phyloP scores from a whole-genome alignment of 2,113 vertebrate genomes.

The Mugil cephalus region DNA sequence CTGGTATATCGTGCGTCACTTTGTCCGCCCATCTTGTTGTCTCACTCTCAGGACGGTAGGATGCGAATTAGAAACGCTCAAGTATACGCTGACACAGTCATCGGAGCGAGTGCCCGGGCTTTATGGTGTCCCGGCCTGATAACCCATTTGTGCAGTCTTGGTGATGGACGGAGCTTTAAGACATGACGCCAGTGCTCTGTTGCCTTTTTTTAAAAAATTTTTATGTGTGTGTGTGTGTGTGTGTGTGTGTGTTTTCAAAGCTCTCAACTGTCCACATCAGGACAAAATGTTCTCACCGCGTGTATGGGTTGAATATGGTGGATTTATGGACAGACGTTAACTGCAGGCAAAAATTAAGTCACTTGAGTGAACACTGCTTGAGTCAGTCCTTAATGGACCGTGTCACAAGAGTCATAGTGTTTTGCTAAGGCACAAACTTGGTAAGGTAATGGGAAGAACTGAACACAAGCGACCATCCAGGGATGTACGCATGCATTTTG shows the following conservation, averaged over 20 bases:
- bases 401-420: slow-evolving; percentile 41
- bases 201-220: slow-evolving; percentile 6
- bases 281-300: slow-evolving; percentile 22
- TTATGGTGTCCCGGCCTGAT: slow-evolving; percentile 34
- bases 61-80: not conserved
- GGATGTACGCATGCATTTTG: slow-evolving; percentile 1
- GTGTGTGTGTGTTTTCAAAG: too few relatives aligned
- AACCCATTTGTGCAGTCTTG: slow-evolving; percentile 21
- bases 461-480: slow-evolving; percentile 5
- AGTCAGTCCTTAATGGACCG: slow-evolving; percentile 26
- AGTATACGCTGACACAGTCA: slow-evolving; percentile 2
- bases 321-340: slow-evolving; percentile 37
- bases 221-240: slow-evolving; percentile 22
- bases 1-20: slow-evolving; percentile 29
- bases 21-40: slow-evolving; percentile 14
- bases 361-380: slow-evolving; percentile 23
- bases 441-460: slow-evolving; percentile 45
- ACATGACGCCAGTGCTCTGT: slow-evolving; percentile 4
- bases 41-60: slow-evolving; percentile 25
- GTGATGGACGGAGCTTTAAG: slow-evolving; percentile 47
- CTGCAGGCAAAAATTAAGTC: slow-evolving; percentile 45
- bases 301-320: slow-evolving; percentile 16
- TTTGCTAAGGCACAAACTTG: slow-evolving; percentile 21
- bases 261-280: slow-evolving; percentile 19
- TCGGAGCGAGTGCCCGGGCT: slow-evolving; percentile 28